Percentiles rank a stretch among this genome's conserved stretches.
phyloP scores from a whole-genome alignment of 2,113 vertebrate species.

The Butorides virescens region DNA sequence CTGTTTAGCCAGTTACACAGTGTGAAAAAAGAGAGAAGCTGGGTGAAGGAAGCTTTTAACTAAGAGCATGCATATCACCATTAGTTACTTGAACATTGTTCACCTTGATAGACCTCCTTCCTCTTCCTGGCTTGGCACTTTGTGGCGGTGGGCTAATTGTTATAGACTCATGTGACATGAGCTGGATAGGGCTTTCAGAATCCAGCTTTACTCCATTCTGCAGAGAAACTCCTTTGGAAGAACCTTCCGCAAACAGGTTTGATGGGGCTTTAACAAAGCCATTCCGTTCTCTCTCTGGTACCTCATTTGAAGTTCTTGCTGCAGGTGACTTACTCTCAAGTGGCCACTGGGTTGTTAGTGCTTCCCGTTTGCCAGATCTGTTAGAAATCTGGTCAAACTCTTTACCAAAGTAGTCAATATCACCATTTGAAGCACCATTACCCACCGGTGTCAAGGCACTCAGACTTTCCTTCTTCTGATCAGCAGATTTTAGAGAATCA shows the following conservation, averaged over 20 bases:
- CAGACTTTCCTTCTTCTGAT: constrained; percentile 68
- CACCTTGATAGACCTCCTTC: constrained; percentile 92
- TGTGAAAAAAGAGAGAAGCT: background rate
- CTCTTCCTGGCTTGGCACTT: constrained; percentile 89
- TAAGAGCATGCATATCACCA: constrained; percentile 59
- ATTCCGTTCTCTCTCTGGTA: constrained; percentile 77
- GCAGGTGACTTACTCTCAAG: constrained; percentile 63
- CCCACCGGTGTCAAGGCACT: constrained; percentile 53
- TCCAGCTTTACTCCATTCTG: constrained; percentile 76
- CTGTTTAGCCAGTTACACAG: background rate
- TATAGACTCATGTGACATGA: constrained; percentile 79
- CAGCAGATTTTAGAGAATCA: constrained; percentile 69
- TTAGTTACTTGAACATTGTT: constrained; percentile 66
- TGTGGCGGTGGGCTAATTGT: constrained; percentile 91
- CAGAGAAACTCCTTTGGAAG: constrained; percentile 66
- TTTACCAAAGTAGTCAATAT: constrained; percentile 77
- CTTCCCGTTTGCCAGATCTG: constrained; percentile 81
- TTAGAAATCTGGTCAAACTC: constrained; percentile 85
- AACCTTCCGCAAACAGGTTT: constrained; percentile 80
- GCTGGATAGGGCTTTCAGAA: constrained; percentile 68
- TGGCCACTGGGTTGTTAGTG: constrained; percentile 78
- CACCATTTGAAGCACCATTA: constrained; percentile 74
- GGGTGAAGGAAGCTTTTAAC: no score
- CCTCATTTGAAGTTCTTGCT: constrained; percentile 69
- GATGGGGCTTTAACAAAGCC: constrained; percentile 64